phyloP scores from a whole-genome alignment of 2,797 vertebrate species.

The Ptychobarbus kaznakovi region DNA sequence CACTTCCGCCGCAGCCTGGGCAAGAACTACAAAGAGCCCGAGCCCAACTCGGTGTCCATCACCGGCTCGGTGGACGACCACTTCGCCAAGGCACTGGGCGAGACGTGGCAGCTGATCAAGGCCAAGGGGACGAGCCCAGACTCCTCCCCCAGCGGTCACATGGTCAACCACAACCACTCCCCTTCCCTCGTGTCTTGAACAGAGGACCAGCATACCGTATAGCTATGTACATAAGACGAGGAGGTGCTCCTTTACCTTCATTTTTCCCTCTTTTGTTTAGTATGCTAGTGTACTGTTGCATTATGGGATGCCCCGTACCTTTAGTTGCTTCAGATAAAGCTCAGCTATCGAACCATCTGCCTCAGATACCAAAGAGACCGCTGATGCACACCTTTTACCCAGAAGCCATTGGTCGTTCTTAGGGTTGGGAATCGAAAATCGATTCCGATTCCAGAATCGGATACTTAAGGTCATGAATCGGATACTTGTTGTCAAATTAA shows the following conservation, averaged over 20 bases:
- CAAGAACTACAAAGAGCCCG: conserved; percentile 97
- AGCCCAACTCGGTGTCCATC: conserved; percentile 98
- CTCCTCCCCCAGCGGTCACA: conserved; percentile 90
- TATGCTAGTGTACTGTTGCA: conserved; percentile 77
- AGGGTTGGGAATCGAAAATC: too few relatives aligned
- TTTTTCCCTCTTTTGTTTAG: conserved; percentile 63
- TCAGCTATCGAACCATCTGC: conserved; percentile 78
- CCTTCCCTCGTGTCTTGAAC: conserved; percentile 95
- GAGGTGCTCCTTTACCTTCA: conserved; percentile 68
- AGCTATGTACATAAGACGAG: conserved; percentile 78
- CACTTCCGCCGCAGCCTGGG: conserved; percentile 98
- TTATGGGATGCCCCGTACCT: conserved; percentile 79
- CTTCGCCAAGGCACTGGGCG: conserved; percentile 97
- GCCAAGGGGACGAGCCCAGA: conserved; percentile 91
- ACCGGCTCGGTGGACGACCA: conserved; percentile 97
- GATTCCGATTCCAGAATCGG: too few relatives aligned
- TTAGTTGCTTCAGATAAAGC: conserved; percentile 57
- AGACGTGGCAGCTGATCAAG: conserved; percentile 98
- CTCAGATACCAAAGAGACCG: conserved; percentile 95
- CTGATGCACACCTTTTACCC: conserved; percentile 79
- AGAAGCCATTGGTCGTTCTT: conserved; percentile 48
- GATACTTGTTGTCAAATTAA: too few relatives aligned
- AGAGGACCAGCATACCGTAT: conserved; percentile 59
- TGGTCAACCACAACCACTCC: conserved; percentile 95
- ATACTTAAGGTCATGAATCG: too few relatives aligned